These are phyloP conservation scores for Aleiodes sp. DNA, from an alignment of 1,140 invertebrate species.

Conservation along the genomic window DNA sequence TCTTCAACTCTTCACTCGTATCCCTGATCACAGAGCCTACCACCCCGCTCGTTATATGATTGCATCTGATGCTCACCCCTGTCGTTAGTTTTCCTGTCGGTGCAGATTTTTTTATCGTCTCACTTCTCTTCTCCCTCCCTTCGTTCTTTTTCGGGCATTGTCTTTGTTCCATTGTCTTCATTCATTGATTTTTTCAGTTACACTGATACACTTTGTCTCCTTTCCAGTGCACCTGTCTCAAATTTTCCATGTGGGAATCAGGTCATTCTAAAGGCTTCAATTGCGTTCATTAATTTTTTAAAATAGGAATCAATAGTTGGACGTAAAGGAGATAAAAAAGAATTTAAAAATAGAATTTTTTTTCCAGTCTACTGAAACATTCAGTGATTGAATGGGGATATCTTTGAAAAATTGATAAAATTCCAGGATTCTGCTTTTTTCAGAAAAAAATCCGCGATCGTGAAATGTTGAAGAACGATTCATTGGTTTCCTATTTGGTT, in stretches of 20 bases:
- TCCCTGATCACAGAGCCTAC: background rate
- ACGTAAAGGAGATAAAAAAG: too few relatives aligned
- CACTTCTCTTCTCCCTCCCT: background rate
- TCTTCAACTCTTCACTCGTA: background rate
- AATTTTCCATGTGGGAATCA: background rate
- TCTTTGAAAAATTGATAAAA: too few relatives aligned
- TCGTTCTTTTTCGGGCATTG: background rate
- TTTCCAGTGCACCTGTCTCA: background rate
- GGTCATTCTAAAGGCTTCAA: too few relatives aligned
- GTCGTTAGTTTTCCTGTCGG: conserved; percentile 14
- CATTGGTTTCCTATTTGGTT: background rate
- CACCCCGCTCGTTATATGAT: conserved; percentile 15
- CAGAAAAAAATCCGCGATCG: too few relatives aligned
- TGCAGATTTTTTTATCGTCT: background rate
- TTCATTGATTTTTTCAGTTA: conserved; percentile 1
- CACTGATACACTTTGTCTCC: background rate
- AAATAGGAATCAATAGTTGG: too few relatives aligned
- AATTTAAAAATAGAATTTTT: too few relatives aligned
- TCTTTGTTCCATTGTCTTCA: conserved; percentile 11
- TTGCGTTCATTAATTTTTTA: too few relatives aligned
- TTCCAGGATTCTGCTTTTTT: too few relatives aligned
- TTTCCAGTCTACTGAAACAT: too few relatives aligned
- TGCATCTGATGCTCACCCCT: conserved; percentile 15
- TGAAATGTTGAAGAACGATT: background rate
- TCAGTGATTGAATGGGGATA: too few relatives aligned